Percentiles rank a stretch among this genome's conserved stretches.
These are phyloP conservation scores for Pediacus dermestoides DNA, from an alignment of 2,888 invertebrate species.

Conservation along the genomic window DNA sequence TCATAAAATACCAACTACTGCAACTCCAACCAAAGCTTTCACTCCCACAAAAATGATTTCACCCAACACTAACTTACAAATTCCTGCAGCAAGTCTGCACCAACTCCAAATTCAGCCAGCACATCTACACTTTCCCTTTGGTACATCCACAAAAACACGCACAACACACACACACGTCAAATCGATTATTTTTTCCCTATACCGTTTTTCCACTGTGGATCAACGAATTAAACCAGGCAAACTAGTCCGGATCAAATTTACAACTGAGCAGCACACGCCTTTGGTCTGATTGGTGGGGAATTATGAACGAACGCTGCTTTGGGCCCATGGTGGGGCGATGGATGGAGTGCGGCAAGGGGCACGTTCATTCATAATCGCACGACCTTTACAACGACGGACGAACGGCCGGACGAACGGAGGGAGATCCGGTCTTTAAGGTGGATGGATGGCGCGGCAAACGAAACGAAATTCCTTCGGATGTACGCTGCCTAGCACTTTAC, in stretches of 20 bases:
- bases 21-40: no score
- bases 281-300: conserved; percentile 32
- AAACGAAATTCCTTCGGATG: no score
- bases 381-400: conserved; percentile 36
- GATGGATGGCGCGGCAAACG: conserved; percentile 13
- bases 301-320: conserved; percentile 43
- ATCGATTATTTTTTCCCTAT: not conserved
- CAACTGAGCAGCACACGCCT: conserved; percentile 45
- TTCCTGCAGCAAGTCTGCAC: no score
- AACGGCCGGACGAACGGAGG: conserved; percentile 14
- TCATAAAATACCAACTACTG: conserved; percentile 3
- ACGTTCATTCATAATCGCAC: conserved; percentile 52
- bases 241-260: conserved; percentile 38
- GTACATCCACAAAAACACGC: not conserved
- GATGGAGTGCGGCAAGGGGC: conserved; percentile 49
- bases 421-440: conserved; percentile 30
- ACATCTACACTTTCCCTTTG: not conserved
- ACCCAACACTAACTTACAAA: no score
- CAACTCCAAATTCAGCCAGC: not conserved
- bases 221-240: conserved; percentile 21
- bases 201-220: no score
- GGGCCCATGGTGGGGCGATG: conserved; percentile 28
- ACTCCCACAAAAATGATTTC: no score
- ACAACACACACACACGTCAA: not conserved
- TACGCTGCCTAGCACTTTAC: no score